Percentiles rank a stretch among this genome's conserved stretches.
Evolutionary conservation across 2,113 vertebrate genomes (phyloP).

Genomic region (Struthidea cinerea): DNA sequence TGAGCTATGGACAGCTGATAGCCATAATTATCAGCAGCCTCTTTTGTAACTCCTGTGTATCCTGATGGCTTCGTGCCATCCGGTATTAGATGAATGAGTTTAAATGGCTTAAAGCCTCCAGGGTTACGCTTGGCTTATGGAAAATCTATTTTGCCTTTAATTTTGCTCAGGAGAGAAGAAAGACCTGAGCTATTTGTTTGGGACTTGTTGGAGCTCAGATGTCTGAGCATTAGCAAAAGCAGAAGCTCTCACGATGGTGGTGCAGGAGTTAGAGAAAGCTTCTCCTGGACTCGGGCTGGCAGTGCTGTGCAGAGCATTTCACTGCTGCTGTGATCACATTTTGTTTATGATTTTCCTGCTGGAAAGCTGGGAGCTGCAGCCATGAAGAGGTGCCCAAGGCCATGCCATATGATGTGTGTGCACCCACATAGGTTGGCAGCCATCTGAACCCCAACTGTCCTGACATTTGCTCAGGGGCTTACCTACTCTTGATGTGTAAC

Average conservation of each 20-base stretch:
- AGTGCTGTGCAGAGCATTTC: background rate
- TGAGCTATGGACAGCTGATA: background rate
- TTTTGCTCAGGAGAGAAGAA: background rate
- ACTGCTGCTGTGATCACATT: background rate
- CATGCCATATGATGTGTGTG: rapidly evolving
- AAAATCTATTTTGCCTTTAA: background rate
- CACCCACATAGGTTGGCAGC: background rate
- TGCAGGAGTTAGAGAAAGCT: background rate
- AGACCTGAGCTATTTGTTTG: background rate
- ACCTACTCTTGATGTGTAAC: background rate
- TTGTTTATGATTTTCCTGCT: background rate
- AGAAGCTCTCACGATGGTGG: background rate
- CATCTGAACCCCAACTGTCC: rapidly evolving
- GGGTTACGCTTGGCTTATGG: background rate
- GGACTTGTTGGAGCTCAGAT: background rate
- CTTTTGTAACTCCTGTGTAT: background rate
- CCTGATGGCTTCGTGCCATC: background rate
- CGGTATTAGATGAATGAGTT: background rate
- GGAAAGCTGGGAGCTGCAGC: background rate
- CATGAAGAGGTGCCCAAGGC: background rate
- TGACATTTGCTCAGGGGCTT: background rate
- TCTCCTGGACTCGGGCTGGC: background rate
- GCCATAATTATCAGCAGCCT: background rate
- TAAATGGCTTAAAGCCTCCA: background rate
- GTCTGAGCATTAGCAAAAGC: background rate